phyloP scores from a whole-genome alignment of 2,888 invertebrate species.

The Pseudeuparius sepicola region DNA sequence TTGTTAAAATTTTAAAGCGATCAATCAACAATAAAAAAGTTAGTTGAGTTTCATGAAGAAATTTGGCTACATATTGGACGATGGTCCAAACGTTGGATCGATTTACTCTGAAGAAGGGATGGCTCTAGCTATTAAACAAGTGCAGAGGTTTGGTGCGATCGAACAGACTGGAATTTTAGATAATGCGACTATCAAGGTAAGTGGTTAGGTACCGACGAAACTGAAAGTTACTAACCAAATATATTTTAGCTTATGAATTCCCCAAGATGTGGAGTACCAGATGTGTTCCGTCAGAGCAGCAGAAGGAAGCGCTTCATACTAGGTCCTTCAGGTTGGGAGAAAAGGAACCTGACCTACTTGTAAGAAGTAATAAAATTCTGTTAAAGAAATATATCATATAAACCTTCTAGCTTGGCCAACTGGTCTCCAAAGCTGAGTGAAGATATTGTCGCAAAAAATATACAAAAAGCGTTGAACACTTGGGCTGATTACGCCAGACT shows the following conservation, averaged over 20 bases:
- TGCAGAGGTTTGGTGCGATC: conserved; percentile 64
- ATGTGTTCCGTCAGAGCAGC: conserved; percentile 40
- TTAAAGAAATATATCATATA: background rate
- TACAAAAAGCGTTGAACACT: conserved; percentile 51
- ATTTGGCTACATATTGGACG: conserved; percentile 56
- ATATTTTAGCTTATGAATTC: conserved; percentile 50
- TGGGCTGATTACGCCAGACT: conserved; percentile 62
- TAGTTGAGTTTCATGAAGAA: conserved; percentile 57
- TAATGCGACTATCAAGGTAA: conserved; percentile 50
- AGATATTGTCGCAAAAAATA: conserved; percentile 44
- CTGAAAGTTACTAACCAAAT: background rate
- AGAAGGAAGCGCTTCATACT: conserved; percentile 50
- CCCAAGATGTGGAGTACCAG: conserved; percentile 63
- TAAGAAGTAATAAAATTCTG: conserved; percentile 35
- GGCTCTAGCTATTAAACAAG: conserved; percentile 50
- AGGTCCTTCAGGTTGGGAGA: conserved; percentile 57
- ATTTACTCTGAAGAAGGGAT: conserved; percentile 54
- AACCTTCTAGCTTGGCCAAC: conserved; percentile 51
- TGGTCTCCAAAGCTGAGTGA: conserved; percentile 54
- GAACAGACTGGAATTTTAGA: conserved; percentile 59
- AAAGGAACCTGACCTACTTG: conserved; percentile 57
- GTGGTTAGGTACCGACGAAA: background rate
- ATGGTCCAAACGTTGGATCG: conserved; percentile 45
- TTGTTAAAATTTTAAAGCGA: background rate
- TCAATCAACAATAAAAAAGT: no score